Base-by-base conservation (phyloP, 2,113 vertebrate species). In the Alethe diademata region DNA sequence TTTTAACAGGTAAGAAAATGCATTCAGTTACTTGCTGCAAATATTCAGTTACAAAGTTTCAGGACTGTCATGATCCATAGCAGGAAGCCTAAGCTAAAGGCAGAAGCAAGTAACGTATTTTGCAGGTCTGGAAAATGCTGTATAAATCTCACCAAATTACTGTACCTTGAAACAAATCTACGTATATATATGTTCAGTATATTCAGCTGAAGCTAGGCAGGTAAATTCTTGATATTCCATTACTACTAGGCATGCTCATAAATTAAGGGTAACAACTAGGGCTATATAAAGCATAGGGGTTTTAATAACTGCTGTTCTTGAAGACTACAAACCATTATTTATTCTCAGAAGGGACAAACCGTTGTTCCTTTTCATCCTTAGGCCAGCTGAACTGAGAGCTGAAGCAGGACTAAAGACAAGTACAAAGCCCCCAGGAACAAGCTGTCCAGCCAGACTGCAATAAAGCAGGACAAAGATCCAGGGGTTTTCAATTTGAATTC, bases 1-100 rank as follows among this genome's bases (percentile, higher is more conserved):
- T 95, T 96, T 93, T 86, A 93, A 86, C 54, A 94, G 45, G 88
- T 62, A 92, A 70, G 50, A 90, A 61, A 87, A 90, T 48, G 47
- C 22, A 78, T 82, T 93, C 88, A 69, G 26, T 36, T 60, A 51
- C 65, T 85, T 86, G 65, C 73, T 91, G 78, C 38, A 89, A 84
- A 78, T 56, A 78, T 3, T 71, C 53, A 56, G 78, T 67, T 65
- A 86, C 57, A 43, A 75, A 65, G 36, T 58, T 88, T 75, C 50
- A 76, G n/a, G 35, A 29, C 36, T 22, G 16, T 79, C 50, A 58
- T 2, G 6, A 86, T 79, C 35, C 4, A 0, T 33, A 83, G n/a
- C 66, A 40, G 36, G 33, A 87, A 82, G 33, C 20, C 26, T 45
- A 85, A 76, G 58, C 47, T 48, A 60, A 56, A 45, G 25, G 20